Evolutionary conservation across 2,888 invertebrate genomes (phyloP).

Genomic region (Yponomeuta malinellus): DNA sequence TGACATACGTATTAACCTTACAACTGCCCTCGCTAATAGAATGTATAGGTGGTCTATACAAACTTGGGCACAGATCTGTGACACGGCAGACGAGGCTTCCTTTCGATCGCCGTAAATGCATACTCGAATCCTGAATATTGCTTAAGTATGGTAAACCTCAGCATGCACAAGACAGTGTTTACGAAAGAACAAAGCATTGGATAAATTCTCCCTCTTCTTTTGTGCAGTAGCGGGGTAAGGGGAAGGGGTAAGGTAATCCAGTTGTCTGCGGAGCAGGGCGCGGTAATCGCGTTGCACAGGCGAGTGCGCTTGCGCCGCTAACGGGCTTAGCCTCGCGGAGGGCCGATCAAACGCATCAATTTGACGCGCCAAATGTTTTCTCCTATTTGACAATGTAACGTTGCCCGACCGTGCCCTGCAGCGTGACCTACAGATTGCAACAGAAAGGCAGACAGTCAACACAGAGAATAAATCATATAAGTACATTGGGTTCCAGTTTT

Average conservation of each 20-base stretch:
- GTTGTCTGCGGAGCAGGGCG: background rate
- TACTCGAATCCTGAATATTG: no score
- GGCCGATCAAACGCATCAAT: background rate
- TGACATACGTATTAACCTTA: no score
- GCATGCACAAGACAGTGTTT: background rate
- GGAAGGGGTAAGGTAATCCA: background rate
- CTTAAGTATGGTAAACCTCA: background rate
- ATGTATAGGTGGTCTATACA: no score
- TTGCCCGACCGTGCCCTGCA: no score
- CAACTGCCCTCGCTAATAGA: no score
- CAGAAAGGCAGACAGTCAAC: no score
- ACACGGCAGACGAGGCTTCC: no score
- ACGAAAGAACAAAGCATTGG: background rate
- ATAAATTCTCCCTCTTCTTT: background rate
- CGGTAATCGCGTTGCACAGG: background rate
- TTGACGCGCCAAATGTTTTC: slow-evolving; percentile 1
- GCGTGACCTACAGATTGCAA: no score
- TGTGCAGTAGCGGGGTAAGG: background rate
- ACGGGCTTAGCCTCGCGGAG: background rate
- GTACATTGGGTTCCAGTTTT: no score
- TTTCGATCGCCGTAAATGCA: no score
- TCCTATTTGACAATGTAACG: background rate
- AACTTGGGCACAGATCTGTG: no score
- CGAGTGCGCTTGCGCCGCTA: background rate
- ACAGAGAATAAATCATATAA: no score